Conservation (phyloP, 1,140 invertebrate genomes). For the Rhizoglyphus robini region DNA sequence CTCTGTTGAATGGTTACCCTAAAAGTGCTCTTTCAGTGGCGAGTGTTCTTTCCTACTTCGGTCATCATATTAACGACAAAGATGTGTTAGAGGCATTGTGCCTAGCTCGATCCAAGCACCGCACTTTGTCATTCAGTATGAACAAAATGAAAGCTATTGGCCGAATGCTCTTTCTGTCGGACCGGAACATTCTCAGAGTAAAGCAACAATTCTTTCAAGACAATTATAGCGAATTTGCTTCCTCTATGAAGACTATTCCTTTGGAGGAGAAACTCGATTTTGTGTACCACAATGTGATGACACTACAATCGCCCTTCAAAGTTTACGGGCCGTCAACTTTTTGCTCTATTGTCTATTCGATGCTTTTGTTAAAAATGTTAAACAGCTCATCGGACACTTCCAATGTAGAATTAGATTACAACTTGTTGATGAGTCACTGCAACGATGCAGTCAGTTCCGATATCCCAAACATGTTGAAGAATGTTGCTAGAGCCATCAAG, state of each 20-base stretch:
- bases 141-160: background rate
- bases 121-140: background rate
- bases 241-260: background rate
- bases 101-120: background rate
- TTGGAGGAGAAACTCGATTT: background rate
- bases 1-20: background rate
- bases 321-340: background rate
- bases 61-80: background rate
- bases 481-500: constrained; percentile 1
- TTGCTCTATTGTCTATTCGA: background rate
- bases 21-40: background rate
- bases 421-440: constrained; percentile 47
- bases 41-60: constrained; percentile 10
- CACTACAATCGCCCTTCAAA: background rate
- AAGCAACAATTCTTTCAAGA: background rate
- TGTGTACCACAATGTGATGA: background rate
- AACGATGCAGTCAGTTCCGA: constrained; percentile 19
- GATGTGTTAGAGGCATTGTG: constrained; percentile 4
- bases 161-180: background rate
- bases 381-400: background rate
- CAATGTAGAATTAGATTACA: constrained; percentile 44
- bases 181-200: background rate
- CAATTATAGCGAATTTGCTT: background rate
- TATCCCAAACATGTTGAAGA: background rate
- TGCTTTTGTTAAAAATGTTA: background rate